Conservation (phyloP, 1,140 invertebrate species). For the Andrena cerasifolii region DNA sequence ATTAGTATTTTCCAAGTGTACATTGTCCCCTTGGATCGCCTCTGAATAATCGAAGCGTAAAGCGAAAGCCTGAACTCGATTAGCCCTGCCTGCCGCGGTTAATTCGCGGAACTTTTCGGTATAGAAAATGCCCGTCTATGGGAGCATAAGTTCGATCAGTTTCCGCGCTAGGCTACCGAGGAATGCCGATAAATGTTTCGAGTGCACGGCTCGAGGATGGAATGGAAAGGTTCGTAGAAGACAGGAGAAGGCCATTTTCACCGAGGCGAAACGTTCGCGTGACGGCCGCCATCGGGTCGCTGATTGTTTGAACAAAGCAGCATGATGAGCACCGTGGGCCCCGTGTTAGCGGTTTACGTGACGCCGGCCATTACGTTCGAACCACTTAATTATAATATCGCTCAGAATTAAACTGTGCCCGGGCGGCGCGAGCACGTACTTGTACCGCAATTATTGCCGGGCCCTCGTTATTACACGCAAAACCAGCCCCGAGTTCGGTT, state of each 20-base stretch:
- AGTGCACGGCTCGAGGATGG: constrained; percentile 1
- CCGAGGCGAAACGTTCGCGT: constrained; percentile 73
- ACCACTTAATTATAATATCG: constrained; percentile 83
- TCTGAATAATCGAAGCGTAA: background rate
- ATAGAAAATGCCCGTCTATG: background rate
- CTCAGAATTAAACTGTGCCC: constrained; percentile 81
- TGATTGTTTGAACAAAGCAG: constrained; percentile 79
- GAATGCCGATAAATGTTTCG: constrained; percentile 36
- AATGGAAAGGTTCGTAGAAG: constrained; percentile 51
- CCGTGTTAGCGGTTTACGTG: constrained; percentile 79
- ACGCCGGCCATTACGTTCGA: constrained; percentile 80
- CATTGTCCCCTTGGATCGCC: too few relatives aligned
- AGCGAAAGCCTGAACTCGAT: background rate
- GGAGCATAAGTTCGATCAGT: background rate
- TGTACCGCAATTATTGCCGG: constrained; percentile 79
- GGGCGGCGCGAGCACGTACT: constrained; percentile 80
- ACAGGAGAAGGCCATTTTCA: constrained; percentile 47
- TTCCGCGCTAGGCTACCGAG: background rate
- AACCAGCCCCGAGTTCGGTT: constrained; percentile 61
- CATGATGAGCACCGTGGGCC: constrained; percentile 75
- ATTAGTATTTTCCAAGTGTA: too few relatives aligned
- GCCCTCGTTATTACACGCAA: constrained; percentile 74
- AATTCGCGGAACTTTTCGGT: background rate
- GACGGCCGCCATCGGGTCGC: constrained; percentile 79
- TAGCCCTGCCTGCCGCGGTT: background rate